phyloP scores from a whole-genome alignment of 2,797 vertebrate species.

The Chiloscyllium punctatum region DNA sequence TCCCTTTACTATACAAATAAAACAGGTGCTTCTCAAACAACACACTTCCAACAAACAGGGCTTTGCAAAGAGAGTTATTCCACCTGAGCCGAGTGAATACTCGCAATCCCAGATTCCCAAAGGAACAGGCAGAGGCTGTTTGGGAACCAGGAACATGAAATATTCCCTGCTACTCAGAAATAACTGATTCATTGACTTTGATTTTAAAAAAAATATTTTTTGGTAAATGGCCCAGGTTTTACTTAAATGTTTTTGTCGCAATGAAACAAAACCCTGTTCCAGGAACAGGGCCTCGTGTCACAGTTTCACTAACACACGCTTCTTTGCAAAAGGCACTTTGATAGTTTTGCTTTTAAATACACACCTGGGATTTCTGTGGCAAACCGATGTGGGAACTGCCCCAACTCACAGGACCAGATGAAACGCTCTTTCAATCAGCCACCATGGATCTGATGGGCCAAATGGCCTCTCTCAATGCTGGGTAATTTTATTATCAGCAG shows the following conservation, averaged over 20 bases:
- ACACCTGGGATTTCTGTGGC: not conserved
- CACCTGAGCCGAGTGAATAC: not conserved
- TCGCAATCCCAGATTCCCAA: not conserved
- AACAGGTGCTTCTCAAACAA: not conserved
- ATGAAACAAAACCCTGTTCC: not conserved
- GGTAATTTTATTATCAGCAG: not conserved
- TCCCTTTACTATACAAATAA: not conserved
- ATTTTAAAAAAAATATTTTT: not conserved
- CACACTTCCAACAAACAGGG: not conserved
- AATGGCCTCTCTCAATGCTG: not conserved
- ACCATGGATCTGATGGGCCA: not conserved
- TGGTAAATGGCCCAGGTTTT: not conserved
- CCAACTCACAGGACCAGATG: not conserved
- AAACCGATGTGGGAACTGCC: not conserved
- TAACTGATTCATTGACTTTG: not conserved
- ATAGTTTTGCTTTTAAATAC: not conserved
- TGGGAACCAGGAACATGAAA: not conserved
- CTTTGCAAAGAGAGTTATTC: not conserved
- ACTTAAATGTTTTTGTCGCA: not conserved
- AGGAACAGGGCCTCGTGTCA: not conserved
- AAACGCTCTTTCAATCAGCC: not conserved
- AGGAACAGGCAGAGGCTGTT: not conserved
- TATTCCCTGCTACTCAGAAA: not conserved
- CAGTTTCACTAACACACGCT: not conserved
- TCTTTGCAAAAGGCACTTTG: conserved; percentile 23